Evolutionary conservation across 1,140 invertebrate genomes (phyloP), one percentile per base, ranked within the genome.

Genomic region (Yoshiicerus persimilis): DNA sequence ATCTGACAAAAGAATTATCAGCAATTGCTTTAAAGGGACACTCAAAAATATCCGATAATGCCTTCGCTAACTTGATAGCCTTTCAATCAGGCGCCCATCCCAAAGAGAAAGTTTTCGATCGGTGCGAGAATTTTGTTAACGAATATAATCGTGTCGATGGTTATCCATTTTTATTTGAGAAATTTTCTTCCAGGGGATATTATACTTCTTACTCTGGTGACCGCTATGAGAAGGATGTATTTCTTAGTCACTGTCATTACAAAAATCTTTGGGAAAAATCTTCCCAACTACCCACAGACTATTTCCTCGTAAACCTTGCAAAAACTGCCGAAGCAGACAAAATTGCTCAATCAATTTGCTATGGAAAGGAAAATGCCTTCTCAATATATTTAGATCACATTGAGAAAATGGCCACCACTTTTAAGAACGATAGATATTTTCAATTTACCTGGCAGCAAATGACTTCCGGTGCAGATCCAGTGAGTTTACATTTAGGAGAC

Each of bases 1-100:
- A 94, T 90, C 93, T 97, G 9, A 88, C 90, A 16, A 93, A 94
- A 87, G 92, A 94, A 10, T 92, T 96, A 11, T 93, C 93, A 1
- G 95, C 95, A 13, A 94, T 96, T 13, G 95, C 96, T 91, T 93
- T 97, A 88, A 91, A 95, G 80, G 96, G 96, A n/a, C 97, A 96
- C 92, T 97, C 96, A 90, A 97, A 97, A 93, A 47, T 94, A 97
- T 4, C 96, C 1, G 96, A 96, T 91, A 97, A 97, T 91, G 97
- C 96, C 0, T 97, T 96, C 91, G 96, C 96, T 0, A 97, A 97
- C 25, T 70, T 70, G 10, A 70, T 92, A 90, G 97, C 34, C 93
- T 96, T 0, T 94, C 25, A 70, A 30, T 30, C 66, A 4, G 66
- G 66, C 16, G 66, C 10, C 4, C 66, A 70, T 70, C 66, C 66